phyloP scores from a whole-genome alignment of 2,113 vertebrate species.

The Pachypanchax playfairii region DNA sequence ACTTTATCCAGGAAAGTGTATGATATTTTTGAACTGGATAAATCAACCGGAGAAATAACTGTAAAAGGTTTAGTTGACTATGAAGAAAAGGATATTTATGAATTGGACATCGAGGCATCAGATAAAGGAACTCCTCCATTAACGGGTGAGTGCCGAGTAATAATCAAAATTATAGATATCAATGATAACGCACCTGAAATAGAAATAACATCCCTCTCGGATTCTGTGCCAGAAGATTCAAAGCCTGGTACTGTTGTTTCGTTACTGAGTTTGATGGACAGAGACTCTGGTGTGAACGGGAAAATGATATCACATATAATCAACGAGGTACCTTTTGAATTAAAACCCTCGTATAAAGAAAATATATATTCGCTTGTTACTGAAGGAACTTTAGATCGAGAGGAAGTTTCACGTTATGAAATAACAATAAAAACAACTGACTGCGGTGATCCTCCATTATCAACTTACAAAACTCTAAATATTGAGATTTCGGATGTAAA shows the following conservation, averaged over 20 bases:
- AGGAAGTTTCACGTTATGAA: constrained; percentile 74
- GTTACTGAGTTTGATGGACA: constrained; percentile 49
- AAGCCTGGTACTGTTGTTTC: constrained; percentile 65
- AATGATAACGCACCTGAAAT: constrained; percentile 81
- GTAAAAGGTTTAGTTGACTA: constrained; percentile 44
- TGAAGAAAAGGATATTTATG: constrained; percentile 18
- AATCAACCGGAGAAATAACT: constrained; percentile 32
- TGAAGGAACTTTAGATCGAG: constrained; percentile 46
- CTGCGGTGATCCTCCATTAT: constrained; percentile 64
- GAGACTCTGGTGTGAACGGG: constrained; percentile 50
- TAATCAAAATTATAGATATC: constrained; percentile 53
- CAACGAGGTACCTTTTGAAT: constrained; percentile 36
- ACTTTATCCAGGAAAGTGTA: too few relatives aligned
- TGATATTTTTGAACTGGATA: constrained; percentile 41
- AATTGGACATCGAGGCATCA: constrained; percentile 63
- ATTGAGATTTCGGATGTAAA: constrained; percentile 74
- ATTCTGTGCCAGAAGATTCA: constrained; percentile 66
- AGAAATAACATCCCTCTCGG: constrained; percentile 66
- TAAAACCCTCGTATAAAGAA: constrained; percentile 52
- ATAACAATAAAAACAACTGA: constrained; percentile 70
- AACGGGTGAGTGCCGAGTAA: constrained; percentile 47
- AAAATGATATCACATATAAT: constrained; percentile 45
- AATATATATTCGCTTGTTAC: constrained; percentile 61
- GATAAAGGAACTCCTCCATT: constrained; percentile 39
- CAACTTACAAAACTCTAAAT: constrained; percentile 50